These are phyloP conservation scores for Acanthococcus lagerstroemiae DNA, from an alignment of 2,888 invertebrate genomes.

Conservation along the genomic window DNA sequence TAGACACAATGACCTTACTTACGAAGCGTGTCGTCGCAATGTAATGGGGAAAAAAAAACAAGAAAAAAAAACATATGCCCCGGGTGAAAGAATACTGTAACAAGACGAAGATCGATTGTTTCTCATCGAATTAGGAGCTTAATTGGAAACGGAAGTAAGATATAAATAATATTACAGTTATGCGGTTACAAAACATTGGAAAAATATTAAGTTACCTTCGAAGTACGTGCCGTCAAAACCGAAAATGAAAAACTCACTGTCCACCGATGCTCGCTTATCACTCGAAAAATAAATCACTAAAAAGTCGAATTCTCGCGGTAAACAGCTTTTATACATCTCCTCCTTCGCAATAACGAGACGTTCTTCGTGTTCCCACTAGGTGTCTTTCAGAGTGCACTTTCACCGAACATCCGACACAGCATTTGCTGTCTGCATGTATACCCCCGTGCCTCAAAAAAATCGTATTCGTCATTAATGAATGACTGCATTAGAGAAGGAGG, in stretches of 20 bases:
- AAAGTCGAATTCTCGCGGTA: not conserved
- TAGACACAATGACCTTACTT: too few species aligned
- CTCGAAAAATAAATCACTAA: conserved; percentile 6
- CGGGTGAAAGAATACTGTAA: too few species aligned
- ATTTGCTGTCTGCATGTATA: too few species aligned
- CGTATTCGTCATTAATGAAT: too few species aligned
- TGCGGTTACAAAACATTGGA: not conserved
- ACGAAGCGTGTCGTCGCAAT: too few species aligned
- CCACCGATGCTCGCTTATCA: not conserved
- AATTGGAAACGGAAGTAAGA: too few species aligned
- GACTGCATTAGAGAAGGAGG: too few species aligned
- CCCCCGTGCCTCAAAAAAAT: too few species aligned
- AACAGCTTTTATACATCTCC: conserved; percentile 1
- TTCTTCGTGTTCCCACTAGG: not conserved
- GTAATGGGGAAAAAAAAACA: too few species aligned
- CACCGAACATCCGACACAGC: conserved; percentile 1
- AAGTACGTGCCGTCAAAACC: too few species aligned
- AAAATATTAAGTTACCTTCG: not conserved
- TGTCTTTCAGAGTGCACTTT: not conserved
- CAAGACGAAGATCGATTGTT: not conserved
- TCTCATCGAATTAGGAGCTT: not conserved
- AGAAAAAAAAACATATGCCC: too few species aligned
- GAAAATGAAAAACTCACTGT: not conserved
- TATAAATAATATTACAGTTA: too few species aligned
- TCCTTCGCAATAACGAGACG: not conserved